phyloP scores from a whole-genome alignment of 2,113 vertebrate species.

The Zapornia atra region DNA sequence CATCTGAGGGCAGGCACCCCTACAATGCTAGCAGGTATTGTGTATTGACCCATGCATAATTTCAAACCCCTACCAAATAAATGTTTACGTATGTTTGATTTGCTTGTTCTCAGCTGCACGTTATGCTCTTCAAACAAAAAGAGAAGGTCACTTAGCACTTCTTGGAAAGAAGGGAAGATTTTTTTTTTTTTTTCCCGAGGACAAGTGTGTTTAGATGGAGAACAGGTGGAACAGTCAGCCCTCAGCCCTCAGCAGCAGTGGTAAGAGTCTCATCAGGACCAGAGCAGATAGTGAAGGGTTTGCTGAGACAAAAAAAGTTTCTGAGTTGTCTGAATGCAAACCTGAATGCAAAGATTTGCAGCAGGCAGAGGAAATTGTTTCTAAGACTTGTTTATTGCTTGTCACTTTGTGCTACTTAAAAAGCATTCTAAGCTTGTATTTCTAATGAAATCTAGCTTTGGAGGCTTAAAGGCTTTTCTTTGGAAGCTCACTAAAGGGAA shows the following conservation, averaged over 20 bases:
- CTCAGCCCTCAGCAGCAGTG: accelerated
- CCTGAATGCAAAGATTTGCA: not conserved
- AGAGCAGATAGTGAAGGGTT: not conserved
- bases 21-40: accelerated
- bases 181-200: not conserved
- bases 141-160: not conserved
- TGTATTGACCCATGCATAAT: not conserved
- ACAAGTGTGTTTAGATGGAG: not conserved
- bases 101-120: not conserved
- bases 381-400: not conserved
- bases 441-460: not conserved
- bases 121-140: not conserved
- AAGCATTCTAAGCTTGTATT: not conserved
- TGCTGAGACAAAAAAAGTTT: not conserved
- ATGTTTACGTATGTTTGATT: not conserved
- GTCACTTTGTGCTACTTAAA: not conserved
- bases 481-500: not conserved
- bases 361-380: not conserved
- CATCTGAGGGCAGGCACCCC: not conserved
- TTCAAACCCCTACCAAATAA: not conserved
- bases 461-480: not conserved
- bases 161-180: not conserved
- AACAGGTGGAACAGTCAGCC: not conserved
- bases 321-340: not conserved
- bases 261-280: not conserved